Percentiles rank a stretch among this genome's conserved stretches.
Evolutionary conservation across 2,888 invertebrate genomes (phyloP).

Genomic region (Protula sp.): DNA sequence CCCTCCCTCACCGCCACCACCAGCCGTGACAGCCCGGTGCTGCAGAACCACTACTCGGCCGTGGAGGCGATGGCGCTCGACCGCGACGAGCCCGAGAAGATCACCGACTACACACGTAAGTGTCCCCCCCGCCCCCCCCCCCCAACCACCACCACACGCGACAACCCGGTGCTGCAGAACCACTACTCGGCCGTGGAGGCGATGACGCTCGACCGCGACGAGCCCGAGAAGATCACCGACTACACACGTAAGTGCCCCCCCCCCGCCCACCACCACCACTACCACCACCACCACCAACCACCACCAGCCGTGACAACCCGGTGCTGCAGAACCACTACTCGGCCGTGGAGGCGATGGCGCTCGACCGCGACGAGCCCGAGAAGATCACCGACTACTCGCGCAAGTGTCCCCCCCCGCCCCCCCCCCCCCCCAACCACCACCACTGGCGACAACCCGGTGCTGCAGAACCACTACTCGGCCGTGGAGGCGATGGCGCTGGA

Average conservation of each 20-base stretch:
- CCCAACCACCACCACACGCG: too few species aligned
- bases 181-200: too few species aligned
- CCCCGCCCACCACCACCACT: too few species aligned
- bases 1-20: conserved; percentile 63
- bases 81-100: conserved; percentile 58
- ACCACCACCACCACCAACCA: conserved; percentile 62
- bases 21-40: conserved; percentile 64
- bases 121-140: too few species aligned
- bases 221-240: conserved; percentile 62
- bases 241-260: too few species aligned
- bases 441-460: conserved; percentile 65
- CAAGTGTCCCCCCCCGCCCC: too few species aligned
- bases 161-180: too few species aligned
- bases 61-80: conserved; percentile 66
- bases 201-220: conserved; percentile 57
- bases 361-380: conserved; percentile 60
- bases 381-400: conserved; percentile 38
- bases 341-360: conserved; percentile 65
- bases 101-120: conserved; percentile 19
- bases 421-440: too few species aligned
- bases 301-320: conserved; percentile 67
- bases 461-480: conserved; percentile 63
- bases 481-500: conserved; percentile 66
- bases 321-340: conserved; percentile 62
- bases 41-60: conserved; percentile 63